phyloP scores from a whole-genome alignment of 2,113 vertebrate species.

The Phylloscopus trochiloides region DNA sequence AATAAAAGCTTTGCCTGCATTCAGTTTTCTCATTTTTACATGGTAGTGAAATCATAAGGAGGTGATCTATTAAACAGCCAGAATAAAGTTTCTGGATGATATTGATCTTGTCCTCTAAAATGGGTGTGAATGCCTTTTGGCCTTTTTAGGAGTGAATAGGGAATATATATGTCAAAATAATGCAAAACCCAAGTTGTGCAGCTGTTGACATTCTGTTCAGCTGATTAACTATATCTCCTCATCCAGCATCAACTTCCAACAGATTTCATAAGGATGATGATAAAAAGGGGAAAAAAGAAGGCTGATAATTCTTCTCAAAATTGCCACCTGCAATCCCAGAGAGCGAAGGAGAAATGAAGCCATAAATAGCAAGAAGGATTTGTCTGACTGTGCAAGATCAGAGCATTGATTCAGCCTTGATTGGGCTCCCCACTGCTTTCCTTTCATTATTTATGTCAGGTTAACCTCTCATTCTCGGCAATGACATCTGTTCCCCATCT shows the following conservation, averaged over 20 bases:
- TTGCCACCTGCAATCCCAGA: constrained; percentile 20
- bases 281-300: neutral
- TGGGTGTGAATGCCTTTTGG: neutral
- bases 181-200: neutral
- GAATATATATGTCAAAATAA: neutral
- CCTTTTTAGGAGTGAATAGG: neutral
- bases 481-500: constrained; percentile 28
- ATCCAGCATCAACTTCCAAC: neutral
- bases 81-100: neutral
- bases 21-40: neutral
- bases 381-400: constrained; percentile 37
- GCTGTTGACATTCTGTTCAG: neutral
- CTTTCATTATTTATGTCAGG: constrained; percentile 18
- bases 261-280: neutral
- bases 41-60: neutral
- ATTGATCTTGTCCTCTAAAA: neutral
- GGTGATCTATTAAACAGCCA: neutral
- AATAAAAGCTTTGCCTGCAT: neutral
- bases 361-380: constrained; percentile 30
- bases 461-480: constrained; percentile 41
- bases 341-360: neutral
- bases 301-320: neutral
- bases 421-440: constrained; percentile 13
- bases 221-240: neutral
- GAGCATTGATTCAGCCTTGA: constrained; percentile 54